Conservation (phyloP, 2,888 invertebrate genomes). For the Hartigia nigra region DNA sequence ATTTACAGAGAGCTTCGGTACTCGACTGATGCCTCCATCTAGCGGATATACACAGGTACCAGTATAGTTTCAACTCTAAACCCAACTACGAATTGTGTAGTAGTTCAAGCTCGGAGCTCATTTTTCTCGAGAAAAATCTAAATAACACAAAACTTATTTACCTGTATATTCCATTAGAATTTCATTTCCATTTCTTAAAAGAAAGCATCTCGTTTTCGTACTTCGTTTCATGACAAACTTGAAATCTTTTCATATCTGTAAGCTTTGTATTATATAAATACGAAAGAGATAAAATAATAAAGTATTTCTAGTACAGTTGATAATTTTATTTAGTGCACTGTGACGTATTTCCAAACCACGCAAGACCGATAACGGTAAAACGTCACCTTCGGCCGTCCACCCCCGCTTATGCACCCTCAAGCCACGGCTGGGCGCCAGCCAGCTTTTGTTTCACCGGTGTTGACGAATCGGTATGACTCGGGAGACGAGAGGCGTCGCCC, state of each 20-base stretch:
- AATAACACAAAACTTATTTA: not conserved
- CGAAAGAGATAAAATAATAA: no score
- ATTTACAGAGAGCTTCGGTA: not conserved
- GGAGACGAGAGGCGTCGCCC: no score
- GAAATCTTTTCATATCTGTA: not conserved
- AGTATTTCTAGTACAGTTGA: no score
- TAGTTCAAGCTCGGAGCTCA: not conserved
- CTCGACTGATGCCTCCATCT: not conserved
- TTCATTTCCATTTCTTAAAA: not conserved
- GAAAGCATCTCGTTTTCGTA: not conserved
- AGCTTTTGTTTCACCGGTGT: no score
- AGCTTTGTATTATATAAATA: not conserved
- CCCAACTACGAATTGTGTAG: not conserved
- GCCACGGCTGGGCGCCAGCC: no score
- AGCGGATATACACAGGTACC: not conserved
- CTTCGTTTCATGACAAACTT: not conserved
- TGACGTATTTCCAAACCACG: no score
- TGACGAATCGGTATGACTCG: no score
- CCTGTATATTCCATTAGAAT: not conserved
- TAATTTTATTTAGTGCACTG: no score
- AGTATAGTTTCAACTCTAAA: not conserved
- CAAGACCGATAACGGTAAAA: no score
- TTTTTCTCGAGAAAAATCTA: not conserved
- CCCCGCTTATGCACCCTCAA: no score
- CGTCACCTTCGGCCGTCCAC: no score